Base-by-base conservation (phyloP, 2,113 vertebrate species). In the Cryptoleucopteryx plumbea region DNA sequence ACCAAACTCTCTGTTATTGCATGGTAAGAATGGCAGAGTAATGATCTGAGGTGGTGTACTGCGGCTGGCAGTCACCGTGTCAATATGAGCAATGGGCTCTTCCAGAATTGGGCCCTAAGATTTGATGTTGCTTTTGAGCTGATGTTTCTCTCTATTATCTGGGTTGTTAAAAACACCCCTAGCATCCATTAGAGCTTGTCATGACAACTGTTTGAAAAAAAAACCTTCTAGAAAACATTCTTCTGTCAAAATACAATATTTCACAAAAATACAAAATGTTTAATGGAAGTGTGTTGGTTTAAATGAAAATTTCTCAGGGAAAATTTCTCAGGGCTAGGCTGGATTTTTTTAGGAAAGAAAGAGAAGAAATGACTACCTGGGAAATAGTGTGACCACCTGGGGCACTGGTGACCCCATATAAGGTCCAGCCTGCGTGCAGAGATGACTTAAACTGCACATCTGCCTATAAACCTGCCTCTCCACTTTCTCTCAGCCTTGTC, bases 181-280 rank as follows among this genome's bases (percentile, higher is more conserved):
- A 66, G 32, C 68, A 77, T 92, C 79, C 68, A 43, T 93, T 94
- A 92, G 82, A 94, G 79, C 38, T 96, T 95, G 71, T 93, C 71
- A 83, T 92, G 82, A 83, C 62, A 90, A 83, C 48, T 90, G 79
- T 81, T 80, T 70, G 70, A 2, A 20, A 43, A 66, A 48, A 48
- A 32, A 67, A 11, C 10, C 34, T 87, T 85, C 31, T 45, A 93
- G 66, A 82, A 86, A 92, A 86, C 42, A 63, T 83, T 77, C 17
- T 82, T 86, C n/a, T 94, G 90, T 93, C 93, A 96, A 92, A 96
- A 92, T 73, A 70, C 6, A 80, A 20, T 50, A 42, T 94, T 96
- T 96, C 77, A 66, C 50, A 88, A 61, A 95, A 96, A 38, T 62
- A 85, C 11, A 31, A 21, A 77, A 80, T 70, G 67, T 83, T 94